phyloP scores from a whole-genome alignment of 2,797 vertebrate species.

The Silurus aristotelis region DNA sequence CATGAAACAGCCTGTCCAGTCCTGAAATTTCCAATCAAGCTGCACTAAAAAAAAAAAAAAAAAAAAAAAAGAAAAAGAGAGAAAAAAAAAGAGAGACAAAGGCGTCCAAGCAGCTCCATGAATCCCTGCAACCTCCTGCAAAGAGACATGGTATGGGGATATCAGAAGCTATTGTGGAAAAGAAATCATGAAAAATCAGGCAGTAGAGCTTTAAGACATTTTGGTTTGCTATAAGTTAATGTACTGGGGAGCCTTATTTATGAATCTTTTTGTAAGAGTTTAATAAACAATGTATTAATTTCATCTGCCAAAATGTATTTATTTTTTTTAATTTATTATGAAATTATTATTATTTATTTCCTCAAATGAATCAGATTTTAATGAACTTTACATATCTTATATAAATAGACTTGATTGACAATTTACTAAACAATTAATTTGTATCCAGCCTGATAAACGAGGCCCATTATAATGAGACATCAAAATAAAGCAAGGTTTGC shows the following conservation, averaged over 20 bases:
- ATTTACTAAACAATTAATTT: neutral
- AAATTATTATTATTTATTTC: neutral
- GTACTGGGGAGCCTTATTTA: neutral
- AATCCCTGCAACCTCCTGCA: neutral
- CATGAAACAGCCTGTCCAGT: neutral
- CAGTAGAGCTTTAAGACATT: neutral
- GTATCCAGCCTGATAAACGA: neutral
- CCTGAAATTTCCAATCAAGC: conserved; percentile 11
- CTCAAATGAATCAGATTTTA: neutral
- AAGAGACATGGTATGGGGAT: neutral
- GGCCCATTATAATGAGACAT: neutral
- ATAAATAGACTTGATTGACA: neutral
- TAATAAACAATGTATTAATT: neutral
- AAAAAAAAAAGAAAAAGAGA: neutral
- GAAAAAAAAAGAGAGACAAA: neutral
- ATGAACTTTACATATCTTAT: neutral
- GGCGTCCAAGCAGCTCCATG: neutral
- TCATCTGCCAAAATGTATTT: too few relatives aligned
- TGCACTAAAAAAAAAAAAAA: neutral
- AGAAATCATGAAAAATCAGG: neutral
- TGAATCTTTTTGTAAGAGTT: neutral
- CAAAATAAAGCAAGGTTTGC: neutral
- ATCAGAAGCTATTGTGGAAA: neutral
- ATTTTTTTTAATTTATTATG: too few relatives aligned
- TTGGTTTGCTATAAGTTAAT: neutral